Base-by-base conservation (phyloP, 1,140 invertebrate species). In the Agrilus planipennis region DNA sequence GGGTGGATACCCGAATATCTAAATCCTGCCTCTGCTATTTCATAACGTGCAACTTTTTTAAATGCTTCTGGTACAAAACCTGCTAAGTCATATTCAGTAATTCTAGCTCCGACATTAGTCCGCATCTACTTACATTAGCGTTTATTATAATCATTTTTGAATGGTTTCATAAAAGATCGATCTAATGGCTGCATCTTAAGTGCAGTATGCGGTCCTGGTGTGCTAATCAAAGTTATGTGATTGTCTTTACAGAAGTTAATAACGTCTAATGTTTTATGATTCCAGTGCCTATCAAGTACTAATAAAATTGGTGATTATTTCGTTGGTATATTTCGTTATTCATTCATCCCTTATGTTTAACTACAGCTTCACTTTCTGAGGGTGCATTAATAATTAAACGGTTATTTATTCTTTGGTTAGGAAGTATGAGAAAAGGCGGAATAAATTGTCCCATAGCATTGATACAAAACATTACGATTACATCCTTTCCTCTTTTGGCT, bases 341-440 rank as follows among this genome's bases (percentile, higher is more conserved):
- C n/a, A n/a, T n/a, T n/a, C n/a, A n/a, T n/a, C n/a, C n/a, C n/a
- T n/a, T n/a, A n/a, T n/a, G n/a, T n/a, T n/a, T n/a, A n/a, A n/a
- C n/a, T n/a, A n/a, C n/a, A n/a, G n/a, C n/a, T n/a, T n/a, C n/a
- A n/a, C n/a, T n/a, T n/a, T n/a, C n/a, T n/a, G n/a, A n/a, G n/a
- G n/a, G n/a, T n/a, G n/a, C n/a, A n/a, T n/a, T n/a, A n/a, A n/a
- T n/a, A n/a, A n/a, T n/a, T 39, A 70, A 65, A 39, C 62, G 51
- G 20, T 34, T 29, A 32, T 59, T 59, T 41, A 57, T 51, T 49
- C 47, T 44, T 28, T 54, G 31, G 38, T 55, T 44, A 18, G 63
- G 59, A 47, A 66, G 66, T 17, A 66, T 45, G 39, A 66, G 65
- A 17, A 64, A 32, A 21, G 62, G 60, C 22, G 61, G 60, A n/a